Percentiles rank a stretch among this genome's conserved stretches.
These are phyloP conservation scores for Saturnia pavonia DNA, from an alignment of 2,888 invertebrate species.

Conservation along the genomic window DNA sequence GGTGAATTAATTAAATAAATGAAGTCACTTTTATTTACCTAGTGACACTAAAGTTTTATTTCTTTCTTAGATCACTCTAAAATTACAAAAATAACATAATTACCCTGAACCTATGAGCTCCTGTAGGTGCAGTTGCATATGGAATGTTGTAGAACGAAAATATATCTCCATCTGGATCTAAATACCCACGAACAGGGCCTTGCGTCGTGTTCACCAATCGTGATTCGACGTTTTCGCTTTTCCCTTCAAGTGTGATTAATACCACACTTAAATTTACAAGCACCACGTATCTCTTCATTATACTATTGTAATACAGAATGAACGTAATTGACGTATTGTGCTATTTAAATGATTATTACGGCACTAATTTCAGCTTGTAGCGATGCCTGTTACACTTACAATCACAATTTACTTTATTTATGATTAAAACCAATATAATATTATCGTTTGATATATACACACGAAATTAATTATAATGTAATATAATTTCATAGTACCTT, in stretches of 20 bases:
- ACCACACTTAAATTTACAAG: not conserved
- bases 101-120: constrained; percentile 45
- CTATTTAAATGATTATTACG: not conserved
- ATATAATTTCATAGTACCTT: not conserved
- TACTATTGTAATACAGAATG: not conserved
- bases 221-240: constrained; percentile 24
- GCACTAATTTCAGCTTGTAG: not conserved
- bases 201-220: constrained; percentile 39
- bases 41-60: too few relatives aligned
- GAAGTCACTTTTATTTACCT: too few relatives aligned
- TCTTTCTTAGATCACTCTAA: too few relatives aligned
- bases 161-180: constrained; percentile 33
- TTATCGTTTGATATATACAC: not conserved
- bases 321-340: not conserved
- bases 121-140: constrained; percentile 51
- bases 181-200: constrained; percentile 47
- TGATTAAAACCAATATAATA: too few relatives aligned
- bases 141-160: constrained; percentile 49
- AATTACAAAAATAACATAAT: not conserved
- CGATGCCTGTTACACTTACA: not conserved
- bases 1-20: too few relatives aligned
- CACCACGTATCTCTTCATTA: constrained; percentile 6
- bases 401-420: too few relatives aligned
- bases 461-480: not conserved
- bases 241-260: not conserved